Evolutionary conservation across 2,113 vertebrate genomes (phyloP).

Genomic region (Cariama cristata): DNA sequence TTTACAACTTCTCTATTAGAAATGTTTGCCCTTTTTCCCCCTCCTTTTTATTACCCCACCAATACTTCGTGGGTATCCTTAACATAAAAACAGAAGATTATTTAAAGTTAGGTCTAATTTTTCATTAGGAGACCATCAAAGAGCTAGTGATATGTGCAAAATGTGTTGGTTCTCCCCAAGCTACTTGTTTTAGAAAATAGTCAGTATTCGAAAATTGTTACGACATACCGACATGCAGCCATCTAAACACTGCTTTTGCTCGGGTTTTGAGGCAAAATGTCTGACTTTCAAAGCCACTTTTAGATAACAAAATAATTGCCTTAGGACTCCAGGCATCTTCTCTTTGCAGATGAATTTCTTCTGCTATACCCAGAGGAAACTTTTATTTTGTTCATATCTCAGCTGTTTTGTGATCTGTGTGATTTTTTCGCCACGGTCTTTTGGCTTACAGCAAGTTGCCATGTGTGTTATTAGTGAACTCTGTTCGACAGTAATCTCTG

Average conservation of each 20-base stretch:
- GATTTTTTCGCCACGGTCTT: not conserved
- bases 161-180: not conserved
- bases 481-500: not conserved
- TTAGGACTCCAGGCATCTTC: not conserved
- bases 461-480: not conserved
- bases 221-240: not conserved
- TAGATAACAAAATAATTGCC: conserved; percentile 17
- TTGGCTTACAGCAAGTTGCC: not conserved
- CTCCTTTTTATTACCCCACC: not conserved
- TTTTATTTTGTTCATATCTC: not conserved
- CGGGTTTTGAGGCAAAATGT: not conserved
- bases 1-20: not conserved
- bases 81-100: not conserved
- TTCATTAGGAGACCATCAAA: not conserved
- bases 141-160: not conserved
- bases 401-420: not conserved
- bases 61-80: not conserved
- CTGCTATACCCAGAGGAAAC: not conserved
- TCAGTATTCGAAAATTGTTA: not conserved
- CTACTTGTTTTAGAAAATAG: not conserved
- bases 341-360: not conserved
- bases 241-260: not conserved
- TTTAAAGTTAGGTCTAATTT: not conserved
- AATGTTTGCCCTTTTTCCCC: fast-evolving
- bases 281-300: not conserved